Conservation (phyloP, 2,797 vertebrate species). For the Holocentrus rufus region DNA sequence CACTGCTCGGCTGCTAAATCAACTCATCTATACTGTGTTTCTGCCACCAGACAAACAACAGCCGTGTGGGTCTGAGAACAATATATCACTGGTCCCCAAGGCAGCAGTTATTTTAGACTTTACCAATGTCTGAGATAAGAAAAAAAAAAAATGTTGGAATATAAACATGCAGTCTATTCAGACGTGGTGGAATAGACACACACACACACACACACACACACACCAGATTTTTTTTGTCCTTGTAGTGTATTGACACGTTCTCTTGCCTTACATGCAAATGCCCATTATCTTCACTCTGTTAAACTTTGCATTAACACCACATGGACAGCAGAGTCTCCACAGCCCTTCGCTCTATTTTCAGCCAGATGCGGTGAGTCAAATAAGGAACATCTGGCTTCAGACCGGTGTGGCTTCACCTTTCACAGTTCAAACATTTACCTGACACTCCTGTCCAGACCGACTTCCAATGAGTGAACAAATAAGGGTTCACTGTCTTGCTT, state of each 20-base stretch:
- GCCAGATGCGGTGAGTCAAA: background rate
- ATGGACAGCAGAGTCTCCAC: background rate
- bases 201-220: background rate
- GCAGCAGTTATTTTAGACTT: slow-evolving; percentile 29
- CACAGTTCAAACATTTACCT: no score
- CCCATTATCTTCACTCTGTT: background rate
- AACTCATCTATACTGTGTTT: slow-evolving; percentile 49
- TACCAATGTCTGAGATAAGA: slow-evolving; percentile 19
- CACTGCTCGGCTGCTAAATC: slow-evolving; percentile 44
- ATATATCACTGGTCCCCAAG: slow-evolving; percentile 1
- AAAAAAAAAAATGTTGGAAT: background rate
- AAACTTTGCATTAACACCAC: slow-evolving; percentile 2
- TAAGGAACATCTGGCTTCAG: no score
- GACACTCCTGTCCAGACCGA: no score
- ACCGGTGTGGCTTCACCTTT: no score
- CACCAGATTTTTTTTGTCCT: slow-evolving; percentile 5
- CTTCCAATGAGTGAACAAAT: no score
- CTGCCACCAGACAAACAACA: slow-evolving; percentile 33
- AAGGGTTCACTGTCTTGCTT: no score
- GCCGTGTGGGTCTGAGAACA: slow-evolving; percentile 2
- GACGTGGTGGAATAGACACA: background rate
- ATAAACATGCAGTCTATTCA: slow-evolving; percentile 1
- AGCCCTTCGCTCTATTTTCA: slow-evolving; percentile 12
- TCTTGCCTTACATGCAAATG: background rate
- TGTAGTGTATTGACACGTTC: background rate